A percentile compares a stretch with the other conserved stretches of the same genome.
Evolutionary conservation across 2,113 vertebrate genomes (phyloP).

Genomic region (Oreocharis arfaki): DNA sequence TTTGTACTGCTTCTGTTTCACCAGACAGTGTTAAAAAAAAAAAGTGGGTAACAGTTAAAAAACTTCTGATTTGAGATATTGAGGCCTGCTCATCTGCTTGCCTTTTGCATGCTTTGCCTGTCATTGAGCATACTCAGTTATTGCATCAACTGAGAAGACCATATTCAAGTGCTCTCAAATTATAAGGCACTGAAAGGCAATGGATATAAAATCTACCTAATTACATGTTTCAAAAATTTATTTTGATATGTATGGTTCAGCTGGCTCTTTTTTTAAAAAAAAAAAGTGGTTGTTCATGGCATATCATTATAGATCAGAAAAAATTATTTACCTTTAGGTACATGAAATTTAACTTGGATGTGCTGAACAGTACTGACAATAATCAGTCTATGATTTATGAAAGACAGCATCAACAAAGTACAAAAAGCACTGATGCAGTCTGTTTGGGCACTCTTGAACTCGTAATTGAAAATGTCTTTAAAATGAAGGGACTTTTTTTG

Average conservation of each 20-base stretch:
- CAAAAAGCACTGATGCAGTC: background rate
- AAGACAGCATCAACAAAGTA: background rate
- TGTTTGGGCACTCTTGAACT: background rate
- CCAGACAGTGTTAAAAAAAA: too few species aligned
- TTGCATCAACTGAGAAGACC: background rate
- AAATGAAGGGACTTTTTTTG: background rate
- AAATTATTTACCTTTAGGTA: background rate
- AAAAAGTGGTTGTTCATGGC: background rate
- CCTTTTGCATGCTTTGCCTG: background rate
- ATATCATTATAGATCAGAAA: background rate
- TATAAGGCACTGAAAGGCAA: background rate
- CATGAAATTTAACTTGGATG: background rate
- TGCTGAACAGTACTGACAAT: background rate
- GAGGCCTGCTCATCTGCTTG: background rate
- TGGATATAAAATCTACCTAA: background rate
- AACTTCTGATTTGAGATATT: background rate
- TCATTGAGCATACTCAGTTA: background rate
- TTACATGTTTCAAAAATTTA: background rate
- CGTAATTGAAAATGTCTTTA: background rate
- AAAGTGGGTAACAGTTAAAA: background rate
- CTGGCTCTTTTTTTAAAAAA: background rate
- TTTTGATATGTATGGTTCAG: background rate
- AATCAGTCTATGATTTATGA: background rate
- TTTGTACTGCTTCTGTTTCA: background rate
- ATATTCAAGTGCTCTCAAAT: background rate